phyloP scores from a whole-genome alignment of 2,888 invertebrate species.

The Scaptodrosophila latifasciaeformis region DNA sequence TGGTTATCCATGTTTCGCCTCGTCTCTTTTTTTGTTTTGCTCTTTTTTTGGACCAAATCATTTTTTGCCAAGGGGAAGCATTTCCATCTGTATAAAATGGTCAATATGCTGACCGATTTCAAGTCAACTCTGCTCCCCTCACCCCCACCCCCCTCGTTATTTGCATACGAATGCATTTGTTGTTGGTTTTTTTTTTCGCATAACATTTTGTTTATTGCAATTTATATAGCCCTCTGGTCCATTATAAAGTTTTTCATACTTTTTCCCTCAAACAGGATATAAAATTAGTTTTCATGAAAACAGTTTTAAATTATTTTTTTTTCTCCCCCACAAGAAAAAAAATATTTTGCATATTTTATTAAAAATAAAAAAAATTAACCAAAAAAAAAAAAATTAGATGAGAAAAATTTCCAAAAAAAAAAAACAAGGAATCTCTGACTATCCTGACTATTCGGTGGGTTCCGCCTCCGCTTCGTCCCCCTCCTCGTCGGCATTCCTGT shows the following conservation, averaged over 20 bases:
- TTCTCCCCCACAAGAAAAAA: too few relatives aligned
- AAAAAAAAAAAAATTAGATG: conserved; percentile 64
- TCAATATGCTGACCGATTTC: too few relatives aligned
- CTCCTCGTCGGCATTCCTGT: conserved; percentile 2
- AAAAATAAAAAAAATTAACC: conserved; percentile 49
- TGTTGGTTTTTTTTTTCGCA: conserved; percentile 29
- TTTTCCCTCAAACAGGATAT: too few relatives aligned
- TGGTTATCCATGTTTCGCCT: too few relatives aligned
- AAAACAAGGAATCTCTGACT: conserved; percentile 23
- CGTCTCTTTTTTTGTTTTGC: too few relatives aligned
- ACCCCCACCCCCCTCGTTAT: too few relatives aligned
- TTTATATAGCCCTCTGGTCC: too few relatives aligned
- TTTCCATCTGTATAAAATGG: too few relatives aligned
- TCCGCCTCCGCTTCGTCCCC: conserved; percentile 22
- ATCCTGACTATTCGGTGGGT: too few relatives aligned
- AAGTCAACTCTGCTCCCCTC: conserved; percentile 28
- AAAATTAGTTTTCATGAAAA: too few relatives aligned
- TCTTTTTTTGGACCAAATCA: conserved; percentile 27
- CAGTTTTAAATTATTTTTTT: too few relatives aligned
- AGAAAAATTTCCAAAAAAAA: conserved; percentile 13
- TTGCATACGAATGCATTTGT: too few relatives aligned
- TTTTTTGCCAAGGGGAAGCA: conserved; percentile 18
- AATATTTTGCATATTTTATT: conserved; percentile 26
- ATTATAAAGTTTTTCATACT: conserved; percentile 57
- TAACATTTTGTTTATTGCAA: conserved; percentile 50